phyloP scores from a whole-genome alignment of 1,140 invertebrate species.

The Mactra quadrangularis region DNA sequence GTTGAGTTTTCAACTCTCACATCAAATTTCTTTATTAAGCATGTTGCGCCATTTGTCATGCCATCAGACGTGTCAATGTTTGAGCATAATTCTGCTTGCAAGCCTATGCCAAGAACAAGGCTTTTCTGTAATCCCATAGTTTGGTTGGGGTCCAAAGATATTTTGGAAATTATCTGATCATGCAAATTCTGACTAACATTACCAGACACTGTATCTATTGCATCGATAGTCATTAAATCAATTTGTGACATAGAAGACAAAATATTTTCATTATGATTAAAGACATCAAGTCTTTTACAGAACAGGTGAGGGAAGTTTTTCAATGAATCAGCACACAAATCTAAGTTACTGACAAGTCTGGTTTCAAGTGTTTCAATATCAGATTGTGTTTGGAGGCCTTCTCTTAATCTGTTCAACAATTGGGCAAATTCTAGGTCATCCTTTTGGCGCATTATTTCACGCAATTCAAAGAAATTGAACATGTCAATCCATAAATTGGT shows the following conservation, averaged over 20 bases:
- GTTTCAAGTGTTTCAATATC: background rate
- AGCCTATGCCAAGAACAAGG: slow-evolving; percentile 4
- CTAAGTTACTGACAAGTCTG: background rate
- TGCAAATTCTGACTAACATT: background rate
- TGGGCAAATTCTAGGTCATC: slow-evolving; percentile 64
- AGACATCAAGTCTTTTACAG: slow-evolving; percentile 9
- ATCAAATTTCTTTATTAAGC: slow-evolving; percentile 22
- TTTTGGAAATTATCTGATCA: background rate
- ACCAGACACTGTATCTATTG: slow-evolving; percentile 36
- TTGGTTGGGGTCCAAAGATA: background rate
- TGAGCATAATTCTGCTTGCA: slow-evolving; percentile 9
- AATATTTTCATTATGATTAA: background rate
- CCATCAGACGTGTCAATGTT: slow-evolving; percentile 35
- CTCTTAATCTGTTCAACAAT: slow-evolving; percentile 57
- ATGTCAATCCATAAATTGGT: slow-evolving; percentile 10
- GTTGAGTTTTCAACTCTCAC: background rate
- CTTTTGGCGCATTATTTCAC: no score
- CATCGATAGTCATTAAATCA: background rate
- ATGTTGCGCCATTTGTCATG: slow-evolving; percentile 35
- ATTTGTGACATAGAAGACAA: background rate
- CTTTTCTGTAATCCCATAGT: background rate
- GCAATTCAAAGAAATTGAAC: slow-evolving; percentile 66
- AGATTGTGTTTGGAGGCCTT: slow-evolving; percentile 42
- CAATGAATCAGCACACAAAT: background rate
- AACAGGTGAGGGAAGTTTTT: slow-evolving; percentile 13